phyloP scores from a whole-genome alignment of 1,140 invertebrate genomes.

The Halyomorpha halys region DNA sequence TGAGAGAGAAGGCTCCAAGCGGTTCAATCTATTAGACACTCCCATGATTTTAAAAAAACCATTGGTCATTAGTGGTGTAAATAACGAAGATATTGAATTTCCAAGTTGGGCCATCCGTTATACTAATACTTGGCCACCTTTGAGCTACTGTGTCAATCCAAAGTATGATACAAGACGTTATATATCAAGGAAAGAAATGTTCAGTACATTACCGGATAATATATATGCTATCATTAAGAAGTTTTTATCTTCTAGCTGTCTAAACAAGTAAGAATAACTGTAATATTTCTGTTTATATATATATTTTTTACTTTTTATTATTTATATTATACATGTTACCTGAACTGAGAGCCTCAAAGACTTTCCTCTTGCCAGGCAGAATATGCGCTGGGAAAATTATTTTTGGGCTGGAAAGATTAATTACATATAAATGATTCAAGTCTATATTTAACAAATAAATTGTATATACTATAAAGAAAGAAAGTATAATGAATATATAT shows the following conservation, averaged over 20 bases:
- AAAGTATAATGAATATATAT: too few species aligned
- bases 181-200: slow-evolving; percentile 19
- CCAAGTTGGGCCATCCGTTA: slow-evolving; percentile 13
- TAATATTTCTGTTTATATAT: neutral
- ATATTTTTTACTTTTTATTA: too few species aligned
- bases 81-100: slow-evolving; percentile 12
- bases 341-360: too few species aligned
- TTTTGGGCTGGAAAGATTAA: too few species aligned
- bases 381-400: too few species aligned
- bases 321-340: too few species aligned
- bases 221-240: slow-evolving; percentile 17
- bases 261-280: slow-evolving; percentile 9
- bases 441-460: too few species aligned
- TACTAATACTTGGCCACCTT: neutral
- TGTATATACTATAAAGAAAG: too few species aligned
- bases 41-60: slow-evolving; percentile 26
- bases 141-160: slow-evolving; percentile 13
- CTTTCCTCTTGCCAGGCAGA: too few species aligned
- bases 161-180: neutral
- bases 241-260: slow-evolving; percentile 9
- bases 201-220: slow-evolving; percentile 13
- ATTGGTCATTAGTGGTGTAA: neutral
- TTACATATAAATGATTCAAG: too few species aligned
- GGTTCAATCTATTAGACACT: slow-evolving; percentile 25
- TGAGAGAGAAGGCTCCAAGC: neutral